phyloP scores from a whole-genome alignment of 2,113 vertebrate species.

The Lepidothrix coronata region DNA sequence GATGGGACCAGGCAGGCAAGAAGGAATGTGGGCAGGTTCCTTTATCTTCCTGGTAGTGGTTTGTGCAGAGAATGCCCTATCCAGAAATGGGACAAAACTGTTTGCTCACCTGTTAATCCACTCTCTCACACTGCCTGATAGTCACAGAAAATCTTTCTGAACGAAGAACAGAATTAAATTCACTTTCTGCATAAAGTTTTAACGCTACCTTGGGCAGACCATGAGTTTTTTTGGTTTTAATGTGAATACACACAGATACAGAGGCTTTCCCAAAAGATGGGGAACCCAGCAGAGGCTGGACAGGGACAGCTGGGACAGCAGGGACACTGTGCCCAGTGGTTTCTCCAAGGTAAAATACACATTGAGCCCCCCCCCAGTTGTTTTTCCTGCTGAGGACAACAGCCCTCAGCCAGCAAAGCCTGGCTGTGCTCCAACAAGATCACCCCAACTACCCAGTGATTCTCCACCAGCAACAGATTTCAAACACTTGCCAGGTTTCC shows the following conservation, averaged over 20 bases:
- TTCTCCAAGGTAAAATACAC: neutral
- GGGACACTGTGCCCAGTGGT: neutral
- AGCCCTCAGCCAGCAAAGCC: neutral
- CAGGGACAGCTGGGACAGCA: neutral
- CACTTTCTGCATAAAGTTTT: neutral
- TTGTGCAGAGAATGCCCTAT: neutral
- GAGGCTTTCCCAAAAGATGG: neutral
- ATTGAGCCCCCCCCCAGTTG: neutral
- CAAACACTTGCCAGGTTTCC: neutral
- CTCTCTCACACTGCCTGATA: neutral
- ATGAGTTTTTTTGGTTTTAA: neutral
- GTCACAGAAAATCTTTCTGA: neutral
- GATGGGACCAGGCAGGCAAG: neutral
- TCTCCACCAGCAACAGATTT: neutral
- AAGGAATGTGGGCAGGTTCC: neutral
- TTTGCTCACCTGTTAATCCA: neutral
- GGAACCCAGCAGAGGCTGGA: neutral
- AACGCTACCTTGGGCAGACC: neutral
- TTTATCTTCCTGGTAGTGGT: neutral
- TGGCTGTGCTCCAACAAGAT: neutral
- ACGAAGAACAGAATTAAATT: conserved; percentile 1
- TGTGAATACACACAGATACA: neutral
- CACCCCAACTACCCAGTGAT: neutral
- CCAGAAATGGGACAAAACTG: neutral
- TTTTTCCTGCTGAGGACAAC: neutral